A percentile compares a stretch with the other conserved stretches of the same genome.
phyloP scores from a whole-genome alignment of 2,113 vertebrate genomes.

The Hemiprocne comata region DNA sequence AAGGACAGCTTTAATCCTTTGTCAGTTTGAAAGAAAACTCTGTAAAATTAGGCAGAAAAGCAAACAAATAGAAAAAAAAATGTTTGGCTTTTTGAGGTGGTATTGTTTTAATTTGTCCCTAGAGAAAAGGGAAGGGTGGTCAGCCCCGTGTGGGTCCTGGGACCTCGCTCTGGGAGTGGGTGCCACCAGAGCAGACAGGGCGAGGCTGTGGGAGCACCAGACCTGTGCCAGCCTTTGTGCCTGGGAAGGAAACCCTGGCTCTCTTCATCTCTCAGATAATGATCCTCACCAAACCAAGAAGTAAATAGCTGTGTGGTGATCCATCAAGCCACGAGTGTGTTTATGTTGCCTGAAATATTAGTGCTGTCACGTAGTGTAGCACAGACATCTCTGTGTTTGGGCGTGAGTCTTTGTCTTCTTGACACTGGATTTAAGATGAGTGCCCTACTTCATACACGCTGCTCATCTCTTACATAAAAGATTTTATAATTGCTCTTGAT shows the following conservation, averaged over 20 bases:
- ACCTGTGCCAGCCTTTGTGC: fast-evolving
- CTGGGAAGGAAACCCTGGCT: not conserved
- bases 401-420: not conserved
- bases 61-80: not conserved
- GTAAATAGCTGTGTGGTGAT: not conserved
- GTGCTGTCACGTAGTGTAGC: not conserved
- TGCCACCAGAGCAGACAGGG: not conserved
- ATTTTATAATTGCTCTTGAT: slow-evolving; percentile 18
- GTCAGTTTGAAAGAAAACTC: not conserved
- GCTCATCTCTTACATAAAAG: slow-evolving; percentile 28
- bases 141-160: not conserved
- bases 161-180: not conserved
- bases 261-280: not conserved
- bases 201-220: fast-evolving
- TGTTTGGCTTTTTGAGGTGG: not conserved
- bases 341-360: not conserved
- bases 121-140: not conserved
- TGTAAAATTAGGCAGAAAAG: not conserved
- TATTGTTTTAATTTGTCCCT: not conserved
- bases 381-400: not conserved
- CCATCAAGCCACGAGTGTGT: not conserved
- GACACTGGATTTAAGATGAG: not conserved
- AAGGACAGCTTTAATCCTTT: not conserved
- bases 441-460: not conserved
- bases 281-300: not conserved